Base-by-base conservation (phyloP, 2,888 invertebrate genomes). In the Torymus aiolomorphi region DNA sequence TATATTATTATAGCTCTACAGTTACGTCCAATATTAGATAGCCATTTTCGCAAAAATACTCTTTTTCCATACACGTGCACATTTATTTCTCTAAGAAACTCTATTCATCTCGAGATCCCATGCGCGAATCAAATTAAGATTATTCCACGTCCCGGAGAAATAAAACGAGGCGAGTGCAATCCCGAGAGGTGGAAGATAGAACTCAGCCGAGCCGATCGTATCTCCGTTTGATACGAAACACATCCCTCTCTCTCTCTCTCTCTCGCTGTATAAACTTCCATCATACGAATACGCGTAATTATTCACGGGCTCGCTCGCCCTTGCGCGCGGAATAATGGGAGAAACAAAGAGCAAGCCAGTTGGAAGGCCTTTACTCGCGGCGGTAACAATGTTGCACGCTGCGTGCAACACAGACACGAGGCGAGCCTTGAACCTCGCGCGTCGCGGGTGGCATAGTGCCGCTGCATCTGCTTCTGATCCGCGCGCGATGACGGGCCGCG, bases 351-450 rank as follows among this genome's bases (percentile, higher is more conserved):
- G 24, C 31, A 3, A 62, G n/a, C 1, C 20, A 61, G 54, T 62
- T 31, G 31, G 31, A 31, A 31, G 31, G 8, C 31, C 8, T 8
- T 5, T 31, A 31, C 31, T 31, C 31, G 62, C 16, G 20, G 18
- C n/a, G 31, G 5, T 13, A 52, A 74, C 63, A 56, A 57, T 74
- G 56, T 65, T 54, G 57, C 54, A 49, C 57, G 31, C 31, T 31
- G 31, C 5, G 65, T 57, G 56, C 49, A 65, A 49, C 52, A 65
- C 16, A 14, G 14, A 57, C 5, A 31, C 13, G n/a, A 24, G 31
- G 42, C 20, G 13, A 56, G 61, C 63, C 73, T 73, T 73, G 73
- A 73, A 73, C 73, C 62, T 54, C 14, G 52, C 63, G 63, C 31
- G 42, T 63, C 52, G 54, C 42, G 63, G 73, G 63, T 63, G 62